Base-by-base conservation (phyloP, 2,888 invertebrate genomes). In the Cyclophora punctaria region DNA sequence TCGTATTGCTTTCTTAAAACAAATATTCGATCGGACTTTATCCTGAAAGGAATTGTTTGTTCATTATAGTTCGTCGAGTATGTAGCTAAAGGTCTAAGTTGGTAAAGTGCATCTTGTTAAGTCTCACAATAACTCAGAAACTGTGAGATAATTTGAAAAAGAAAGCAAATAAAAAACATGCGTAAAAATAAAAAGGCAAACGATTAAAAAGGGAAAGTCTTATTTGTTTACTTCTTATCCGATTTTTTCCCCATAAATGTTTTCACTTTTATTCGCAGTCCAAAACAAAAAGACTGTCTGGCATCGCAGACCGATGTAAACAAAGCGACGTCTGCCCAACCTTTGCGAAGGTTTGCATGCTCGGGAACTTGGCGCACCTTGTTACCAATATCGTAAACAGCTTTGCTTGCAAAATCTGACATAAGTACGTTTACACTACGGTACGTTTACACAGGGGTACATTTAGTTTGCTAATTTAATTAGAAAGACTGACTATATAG, bases 1-100 rank as follows among this genome's bases (percentile, higher is more conserved):
- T 89, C 88, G 69, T 87, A 89, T 66, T 83, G 78, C 63, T 87
- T 83, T 53, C 80, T 71, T 37, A 88, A 55, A 4, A 71, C 69
- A 56, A 82, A 82, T 33, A 88, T 77, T 35, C 79, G 79, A 34
- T 83, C 83, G 3, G 81, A 75, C 69, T 76, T 85, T 35, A 72
- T 51, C 69, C 88, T 87, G 68, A 41, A 75, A 73, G 7, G 5
- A 37, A 20, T 20, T 20, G 20, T 20, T 37, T 4, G 41, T 33
- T 41, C 7, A 44, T 4, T 33, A 37, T 3, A 2, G 35, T 20
- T 41, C 34, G 20, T 20, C 20, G 20, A 20, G n/a, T n/a, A n/a
- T n/a, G n/a, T n/a, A n/a, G 20, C 20, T 20, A 20, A 20, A 20
- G 2, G 20, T 20, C 20, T 1, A 20, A 20, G 20, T 20, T 20